Evolutionary conservation across 2,888 invertebrate species (phyloP), one percentile per base, ranked within the genome.

Genomic region (Athalia circularis): DNA sequence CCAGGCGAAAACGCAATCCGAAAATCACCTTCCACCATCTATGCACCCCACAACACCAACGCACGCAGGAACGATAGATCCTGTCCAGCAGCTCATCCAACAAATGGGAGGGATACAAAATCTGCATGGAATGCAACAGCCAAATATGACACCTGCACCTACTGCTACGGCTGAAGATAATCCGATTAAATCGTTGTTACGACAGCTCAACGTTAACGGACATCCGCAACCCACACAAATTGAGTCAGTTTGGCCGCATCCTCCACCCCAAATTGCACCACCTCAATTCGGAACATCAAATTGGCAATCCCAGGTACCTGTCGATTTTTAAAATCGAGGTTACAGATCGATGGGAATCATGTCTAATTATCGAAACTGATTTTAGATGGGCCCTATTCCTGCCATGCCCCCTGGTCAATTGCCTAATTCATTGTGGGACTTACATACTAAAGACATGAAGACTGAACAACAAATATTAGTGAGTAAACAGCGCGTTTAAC

Each of bases 61-160:
- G 4, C 86, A 85, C 81, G 80, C 85, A 2, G 83, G 87, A 47
- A 85, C 88, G n/a, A 85, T 92, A 65, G 92, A 93, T 86, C 92
- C 92, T 5, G 85, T 92, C 72, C 92, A 92, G 80, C 91, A 91
- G 68, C 86, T 92, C 57, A 92, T 92, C 67, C 91, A 92, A 77
- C 92, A 92, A 81, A 92, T 92, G 91, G 91, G 91, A 61, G 91
- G 91, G 45, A 88, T 92, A 77, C 91, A 91, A 79, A 89, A 88
- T 82, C 77, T 90, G 43, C 87, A 91, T 80, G 88, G 84, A 80
- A 88, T 87, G 77, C 87, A 87, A n/a, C 87, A 87, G 65, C 80
- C 87, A 4, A 87, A 83, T 74, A 81, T 88, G 62, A 85, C 82
- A 77, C 83, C 84, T 7, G 62, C 79, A 11, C 81, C 83, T 72